Base-by-base conservation (phyloP, 2,888 invertebrate genomes). In the Matsumyia berberina region DNA sequence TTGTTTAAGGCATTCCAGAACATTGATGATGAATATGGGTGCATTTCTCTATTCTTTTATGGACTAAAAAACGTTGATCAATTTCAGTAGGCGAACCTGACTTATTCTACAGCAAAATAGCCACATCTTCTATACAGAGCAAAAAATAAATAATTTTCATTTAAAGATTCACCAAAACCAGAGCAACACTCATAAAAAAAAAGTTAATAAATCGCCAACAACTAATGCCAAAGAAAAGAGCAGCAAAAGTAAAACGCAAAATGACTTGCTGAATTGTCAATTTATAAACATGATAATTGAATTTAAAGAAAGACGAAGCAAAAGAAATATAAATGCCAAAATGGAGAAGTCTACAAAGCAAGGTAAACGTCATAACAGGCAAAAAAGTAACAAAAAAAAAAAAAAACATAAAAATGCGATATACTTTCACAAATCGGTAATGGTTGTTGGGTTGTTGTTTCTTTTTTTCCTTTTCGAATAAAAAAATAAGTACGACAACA, bases 231-330 rank as follows among this genome's bases (percentile, higher is more conserved):
- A 17, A 57, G 39, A 53, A 11, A 72, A 53, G 17, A 44, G 31
- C 29, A 39, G n/a, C 51, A 70, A 67, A 80, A 57, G 62, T 58
- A 70, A 81, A 53, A 81, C 76, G 76, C 69, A 77, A 70, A 81
- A 81, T 81, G 57, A 74, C 62, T 74, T 64, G 55, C 62, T 69
- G 62, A 78, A 70, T 39, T 70, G 69, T 51, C 76, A 76, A 81
- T 53, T 66, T 51, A 58, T 53, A 69, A 29, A 70, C 51, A 44
- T 64, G n/a, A 62, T 37, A 33, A 80, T 57, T 60, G 46, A 33
- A 58, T 35, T 29, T 17, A 57, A 60, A 37, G 53, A 80, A 67
- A 49, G 33, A 49, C 73, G 37, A 19, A 29, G 12, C 1, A 17
- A 58, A 79, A 15, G 6, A 19, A 57, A 64, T 8, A n/a, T 58